Conservation (phyloP, 2,797 vertebrate species). For the Zenarchopterus dispar region DNA sequence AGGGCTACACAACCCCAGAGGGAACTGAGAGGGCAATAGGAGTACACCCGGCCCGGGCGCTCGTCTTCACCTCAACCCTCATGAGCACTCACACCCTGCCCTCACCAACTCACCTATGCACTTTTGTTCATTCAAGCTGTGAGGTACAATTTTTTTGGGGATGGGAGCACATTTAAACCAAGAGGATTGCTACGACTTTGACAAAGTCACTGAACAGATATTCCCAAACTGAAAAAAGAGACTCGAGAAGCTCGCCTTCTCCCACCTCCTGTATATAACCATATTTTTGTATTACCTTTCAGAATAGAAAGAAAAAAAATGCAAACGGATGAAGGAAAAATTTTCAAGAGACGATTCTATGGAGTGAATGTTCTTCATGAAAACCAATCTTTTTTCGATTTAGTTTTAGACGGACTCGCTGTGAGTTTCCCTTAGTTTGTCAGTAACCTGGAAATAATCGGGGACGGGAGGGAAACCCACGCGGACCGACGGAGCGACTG, state of each 20-base stretch:
- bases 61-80: constrained; percentile 63
- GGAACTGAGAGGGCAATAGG: constrained; percentile 53
- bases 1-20: constrained; percentile 55
- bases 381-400: constrained; percentile 67
- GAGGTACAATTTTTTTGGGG: constrained; percentile 80
- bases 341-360: constrained; percentile 67
- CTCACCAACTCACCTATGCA: constrained; percentile 86
- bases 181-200: constrained; percentile 71
- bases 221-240: constrained; percentile 75
- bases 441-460: constrained; percentile 59
- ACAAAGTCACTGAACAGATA: constrained; percentile 66
- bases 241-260: constrained; percentile 74
- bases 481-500: constrained; percentile 51
- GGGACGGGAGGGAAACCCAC: constrained; percentile 54
- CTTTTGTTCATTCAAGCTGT: constrained; percentile 88
- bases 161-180: constrained; percentile 78
- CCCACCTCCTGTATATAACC: constrained; percentile 79
- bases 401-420: constrained; percentile 62
- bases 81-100: constrained; percentile 70
- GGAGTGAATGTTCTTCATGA: constrained; percentile 76
- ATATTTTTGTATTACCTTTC: constrained; percentile 82
- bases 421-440: constrained; percentile 65
- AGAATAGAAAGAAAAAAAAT: constrained; percentile 49
- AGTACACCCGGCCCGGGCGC: constrained; percentile 48
- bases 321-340: constrained; percentile 36